Evolutionary conservation across 2,797 vertebrate genomes (phyloP).

Genomic region (Danio tinwini): DNA sequence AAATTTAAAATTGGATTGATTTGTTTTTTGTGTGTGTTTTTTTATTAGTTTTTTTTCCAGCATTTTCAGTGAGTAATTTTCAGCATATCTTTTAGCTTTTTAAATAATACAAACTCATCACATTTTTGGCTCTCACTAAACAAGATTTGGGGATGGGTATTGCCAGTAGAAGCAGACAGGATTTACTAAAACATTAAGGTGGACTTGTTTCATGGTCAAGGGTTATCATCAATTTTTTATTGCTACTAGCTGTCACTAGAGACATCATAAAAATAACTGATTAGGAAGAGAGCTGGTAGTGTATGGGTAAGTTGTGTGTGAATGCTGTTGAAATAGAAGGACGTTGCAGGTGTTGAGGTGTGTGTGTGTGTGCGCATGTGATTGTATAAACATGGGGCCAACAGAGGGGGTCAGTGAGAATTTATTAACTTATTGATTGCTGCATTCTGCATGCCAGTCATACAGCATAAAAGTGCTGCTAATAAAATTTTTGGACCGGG

Average conservation of each 20-base stretch:
- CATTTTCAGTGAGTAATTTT: no score
- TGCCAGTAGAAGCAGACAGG: no score
- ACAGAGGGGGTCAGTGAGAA: slow-evolving; percentile 58
- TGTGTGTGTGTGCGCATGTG: slow-evolving; percentile 42
- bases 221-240: slow-evolving; percentile 58
- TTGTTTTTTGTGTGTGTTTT: no score
- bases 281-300: slow-evolving; percentile 41
- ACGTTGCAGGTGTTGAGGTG: slow-evolving; percentile 33
- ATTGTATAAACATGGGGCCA: slow-evolving; percentile 60
- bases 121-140: no score
- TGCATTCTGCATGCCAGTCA: slow-evolving; percentile 69
- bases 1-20: no score
- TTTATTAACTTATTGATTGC: slow-evolving; percentile 74
- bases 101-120: no score
- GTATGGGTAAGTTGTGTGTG: slow-evolving; percentile 60
- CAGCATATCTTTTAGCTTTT: no score
- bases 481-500: slow-evolving; percentile 69
- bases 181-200: no score
- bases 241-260: slow-evolving; percentile 57
- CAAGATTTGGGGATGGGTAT: no score
- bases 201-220: slow-evolving; percentile 58
- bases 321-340: slow-evolving; percentile 37
- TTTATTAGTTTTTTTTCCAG: no score
- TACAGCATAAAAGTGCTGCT: slow-evolving; percentile 60
- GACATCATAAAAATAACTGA: slow-evolving; percentile 69